A percentile compares a stretch with the other conserved stretches of the same genome.
These are phyloP conservation scores for Colinus virginianus DNA, from an alignment of 2,113 vertebrate genomes.

Conservation along the genomic window DNA sequence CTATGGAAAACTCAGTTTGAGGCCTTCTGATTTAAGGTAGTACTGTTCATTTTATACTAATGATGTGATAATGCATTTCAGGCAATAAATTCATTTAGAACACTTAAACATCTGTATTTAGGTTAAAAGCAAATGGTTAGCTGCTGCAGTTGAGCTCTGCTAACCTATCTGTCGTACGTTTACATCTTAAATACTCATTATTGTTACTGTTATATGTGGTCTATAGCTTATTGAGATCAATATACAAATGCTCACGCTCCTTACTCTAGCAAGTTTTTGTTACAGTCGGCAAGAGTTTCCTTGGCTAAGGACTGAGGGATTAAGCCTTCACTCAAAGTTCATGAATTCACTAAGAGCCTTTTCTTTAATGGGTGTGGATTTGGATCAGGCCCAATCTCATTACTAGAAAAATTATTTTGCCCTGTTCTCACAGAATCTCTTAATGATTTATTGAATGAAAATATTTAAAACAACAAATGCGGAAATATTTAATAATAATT, in stretches of 20 bases:
- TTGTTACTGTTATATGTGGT: not conserved
- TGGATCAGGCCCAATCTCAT: slow-evolving; percentile 26
- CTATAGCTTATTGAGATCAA: not conserved
- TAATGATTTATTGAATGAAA: not conserved
- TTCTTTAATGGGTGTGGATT: not conserved
- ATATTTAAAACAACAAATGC: not conserved
- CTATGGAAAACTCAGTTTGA: not conserved
- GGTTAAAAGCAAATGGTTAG: not conserved
- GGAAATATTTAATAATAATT: not conserved
- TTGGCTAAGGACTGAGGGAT: not conserved
- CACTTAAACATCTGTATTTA: not conserved
- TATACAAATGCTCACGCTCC: not conserved
- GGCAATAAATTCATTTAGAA: not conserved
- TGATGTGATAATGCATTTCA: not conserved
- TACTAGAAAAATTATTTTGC: slow-evolving; percentile 33
- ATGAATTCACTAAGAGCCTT: slow-evolving; percentile 30
- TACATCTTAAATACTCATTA: not conserved
- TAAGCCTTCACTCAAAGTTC: slow-evolving; percentile 37
- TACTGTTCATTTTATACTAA: not conserved
- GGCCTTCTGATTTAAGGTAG: not conserved
- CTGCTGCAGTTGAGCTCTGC: not conserved
- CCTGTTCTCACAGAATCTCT: not conserved
- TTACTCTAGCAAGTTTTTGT: not conserved
- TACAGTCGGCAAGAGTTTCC: not conserved
- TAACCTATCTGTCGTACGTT: not conserved